Base-by-base conservation (phyloP, 2,888 invertebrate species). In the Sarcophaga carnaria region DNA sequence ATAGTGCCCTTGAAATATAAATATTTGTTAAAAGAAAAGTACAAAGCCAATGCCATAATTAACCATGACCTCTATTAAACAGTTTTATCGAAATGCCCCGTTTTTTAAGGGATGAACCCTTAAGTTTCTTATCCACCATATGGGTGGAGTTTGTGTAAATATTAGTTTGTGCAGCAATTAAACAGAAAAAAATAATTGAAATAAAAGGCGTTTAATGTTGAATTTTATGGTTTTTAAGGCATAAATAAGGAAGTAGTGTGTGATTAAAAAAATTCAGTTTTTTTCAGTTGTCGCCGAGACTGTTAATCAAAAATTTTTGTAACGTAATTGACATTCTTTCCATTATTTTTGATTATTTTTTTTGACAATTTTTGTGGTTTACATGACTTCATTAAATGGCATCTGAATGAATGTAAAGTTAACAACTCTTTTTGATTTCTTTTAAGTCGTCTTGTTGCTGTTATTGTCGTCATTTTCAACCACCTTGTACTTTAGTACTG, bases 51-150 rank as follows among this genome's bases (percentile, higher is more conserved):
- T 20, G 12, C 67, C 20, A 67, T 72, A 72, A 83, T 72, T 78
- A 72, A 59, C 22, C n/a, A 47, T 37, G 37, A 37, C 37, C 37
- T 37, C 37, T 37, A 37, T 37, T 37, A 37, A 37, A 37, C 37
- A 37, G 37, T 37, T 37, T 37, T 37, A 10, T 10, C 6, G 8
- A 49, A 59, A 27, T 20, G 59, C n/a, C n/a, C 4, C 5, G 12
- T 64, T 62, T 22, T 54, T 60, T n/a, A 25, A 60, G 78, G 80
- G 80, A 54, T 80, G 75, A n/a, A 54, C 59, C 5, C 11, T 12
- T 27, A 64, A 25, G 45, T 88, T 88, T 88, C 85, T 75, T 87
- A 85, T 86, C 88, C 87, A 84, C 80, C 89, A 90, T 69, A 86
- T 86, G 85, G 75, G 72, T 84, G 88, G 76, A 71, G 83, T 63